Conservation (phyloP, 2,797 vertebrate genomes). For the Lagodon rhomboides region DNA sequence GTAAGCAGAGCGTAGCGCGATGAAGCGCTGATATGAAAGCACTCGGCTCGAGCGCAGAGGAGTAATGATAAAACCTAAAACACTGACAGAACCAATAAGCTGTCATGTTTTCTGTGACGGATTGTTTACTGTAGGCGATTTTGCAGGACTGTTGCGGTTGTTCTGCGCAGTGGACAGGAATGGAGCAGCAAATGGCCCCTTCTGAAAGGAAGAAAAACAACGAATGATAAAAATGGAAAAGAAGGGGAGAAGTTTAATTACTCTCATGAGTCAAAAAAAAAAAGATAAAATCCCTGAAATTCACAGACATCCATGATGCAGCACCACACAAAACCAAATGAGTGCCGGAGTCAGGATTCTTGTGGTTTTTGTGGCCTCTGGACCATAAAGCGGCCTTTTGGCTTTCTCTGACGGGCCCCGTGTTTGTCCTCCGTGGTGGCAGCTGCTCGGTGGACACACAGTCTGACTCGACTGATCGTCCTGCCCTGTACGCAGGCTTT, state of each 20-base stretch:
- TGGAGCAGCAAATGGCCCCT: constrained; percentile 19
- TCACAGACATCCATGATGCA: constrained; percentile 39
- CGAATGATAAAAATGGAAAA: constrained; percentile 31
- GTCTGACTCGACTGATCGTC: constrained; percentile 38
- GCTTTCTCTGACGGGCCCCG: constrained; percentile 45
- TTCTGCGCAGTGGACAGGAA: constrained; percentile 36
- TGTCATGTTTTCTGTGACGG: constrained; percentile 65
- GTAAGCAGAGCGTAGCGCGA: constrained; percentile 39
- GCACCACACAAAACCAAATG: constrained; percentile 21
- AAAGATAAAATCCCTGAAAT: constrained; percentile 21
- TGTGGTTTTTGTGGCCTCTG: constrained; percentile 66
- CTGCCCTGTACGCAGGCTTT: constrained; percentile 19
- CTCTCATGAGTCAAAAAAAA: neutral
- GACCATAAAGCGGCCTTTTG: constrained; percentile 50
- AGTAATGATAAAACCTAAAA: constrained; percentile 39
- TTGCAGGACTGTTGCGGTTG: constrained; percentile 40
- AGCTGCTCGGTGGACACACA: constrained; percentile 57
- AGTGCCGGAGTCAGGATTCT: constrained; percentile 64
- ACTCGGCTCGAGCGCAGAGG: neutral
- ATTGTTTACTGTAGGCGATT: constrained; percentile 54
- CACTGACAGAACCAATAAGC: constrained; percentile 40
- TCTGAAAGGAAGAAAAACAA: constrained; percentile 23
- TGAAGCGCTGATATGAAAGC: constrained; percentile 51
- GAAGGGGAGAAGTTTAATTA: neutral
- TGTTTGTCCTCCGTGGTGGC: constrained; percentile 53